These are phyloP conservation scores for Pristionchus maxplancki DNA, from an alignment of 2,888 invertebrate species.

Conservation along the genomic window DNA sequence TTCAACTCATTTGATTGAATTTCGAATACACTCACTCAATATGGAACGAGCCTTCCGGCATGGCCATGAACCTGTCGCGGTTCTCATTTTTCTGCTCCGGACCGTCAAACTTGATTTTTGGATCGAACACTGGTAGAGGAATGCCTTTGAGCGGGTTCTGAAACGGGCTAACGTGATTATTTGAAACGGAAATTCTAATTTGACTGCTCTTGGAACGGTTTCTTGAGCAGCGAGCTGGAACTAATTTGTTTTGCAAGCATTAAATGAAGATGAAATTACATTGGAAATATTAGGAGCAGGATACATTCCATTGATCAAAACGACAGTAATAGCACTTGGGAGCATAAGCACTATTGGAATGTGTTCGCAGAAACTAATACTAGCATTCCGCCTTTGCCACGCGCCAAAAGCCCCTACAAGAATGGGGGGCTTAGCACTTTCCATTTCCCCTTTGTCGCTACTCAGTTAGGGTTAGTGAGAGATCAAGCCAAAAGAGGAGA, in stretches of 20 bases:
- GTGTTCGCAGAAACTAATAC: background rate
- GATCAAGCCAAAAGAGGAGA: background rate
- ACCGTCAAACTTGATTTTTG: background rate
- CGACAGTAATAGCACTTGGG: background rate
- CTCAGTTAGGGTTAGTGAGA: background rate
- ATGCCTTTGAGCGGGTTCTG: background rate
- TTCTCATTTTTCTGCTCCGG: slow-evolving; percentile 6
- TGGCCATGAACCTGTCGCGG: background rate
- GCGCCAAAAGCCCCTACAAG: background rate
- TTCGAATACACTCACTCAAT: slow-evolving; percentile 12
- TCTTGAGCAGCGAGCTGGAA: background rate
- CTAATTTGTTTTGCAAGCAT: background rate
- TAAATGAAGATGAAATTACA: background rate
- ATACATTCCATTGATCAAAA: background rate
- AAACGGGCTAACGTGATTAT: background rate
- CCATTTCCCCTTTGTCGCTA: background rate
- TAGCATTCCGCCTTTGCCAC: background rate
- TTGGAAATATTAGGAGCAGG: too few relatives aligned
- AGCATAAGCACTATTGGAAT: background rate
- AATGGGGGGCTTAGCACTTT: background rate
- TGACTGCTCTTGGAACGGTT: background rate
- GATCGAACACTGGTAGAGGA: background rate
- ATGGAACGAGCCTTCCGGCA: slow-evolving; percentile 31
- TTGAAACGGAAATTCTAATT: background rate
- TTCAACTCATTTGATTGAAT: too few relatives aligned